Conservation (phyloP, 2,888 invertebrate species). For the Volucella inflata region DNA sequence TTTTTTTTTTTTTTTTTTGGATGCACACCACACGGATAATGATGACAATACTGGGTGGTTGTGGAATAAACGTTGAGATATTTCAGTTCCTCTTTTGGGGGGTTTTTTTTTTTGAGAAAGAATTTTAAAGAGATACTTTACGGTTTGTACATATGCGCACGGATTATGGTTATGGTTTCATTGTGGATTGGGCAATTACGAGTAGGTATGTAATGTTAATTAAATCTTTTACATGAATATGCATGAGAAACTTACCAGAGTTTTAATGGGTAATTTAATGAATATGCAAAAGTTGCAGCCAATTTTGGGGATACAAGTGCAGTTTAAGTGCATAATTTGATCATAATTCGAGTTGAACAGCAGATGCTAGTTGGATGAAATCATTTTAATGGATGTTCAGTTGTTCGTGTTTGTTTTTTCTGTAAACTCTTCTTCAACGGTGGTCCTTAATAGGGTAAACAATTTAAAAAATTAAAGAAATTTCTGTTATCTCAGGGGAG, state of each 20-base stretch:
- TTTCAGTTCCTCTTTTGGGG: slow-evolving; percentile 27
- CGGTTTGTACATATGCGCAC: not conserved
- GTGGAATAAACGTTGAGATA: slow-evolving; percentile 62
- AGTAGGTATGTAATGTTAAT: slow-evolving; percentile 65
- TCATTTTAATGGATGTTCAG: too few relatives aligned
- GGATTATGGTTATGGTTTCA: slow-evolving; percentile 64
- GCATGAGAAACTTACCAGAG: slow-evolving; percentile 4
- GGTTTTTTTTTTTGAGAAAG: not conserved
- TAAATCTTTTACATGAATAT: slow-evolving; percentile 56
- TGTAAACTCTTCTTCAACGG: too few relatives aligned
- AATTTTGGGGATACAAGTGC: slow-evolving; percentile 7
- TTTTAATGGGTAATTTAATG: slow-evolving; percentile 21
- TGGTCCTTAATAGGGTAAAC: too few relatives aligned
- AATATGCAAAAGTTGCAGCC: slow-evolving; percentile 38
- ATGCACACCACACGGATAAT: slow-evolving; percentile 4
- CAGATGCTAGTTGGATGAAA: not conserved
- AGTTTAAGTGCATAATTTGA: not conserved
- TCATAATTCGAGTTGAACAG: slow-evolving; percentile 18
- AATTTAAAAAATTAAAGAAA: too few relatives aligned
- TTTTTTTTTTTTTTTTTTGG: not conserved
- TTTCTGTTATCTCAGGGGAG: too few relatives aligned
- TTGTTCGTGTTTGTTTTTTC: not conserved
- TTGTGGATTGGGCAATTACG: slow-evolving; percentile 47
- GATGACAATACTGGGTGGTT: slow-evolving; percentile 55
- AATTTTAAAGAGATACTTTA: slow-evolving; percentile 33